Evolutionary conservation across 2,797 vertebrate species (phyloP), one percentile per base, ranked within the genome.

Genomic region (Danio tinwini): DNA sequence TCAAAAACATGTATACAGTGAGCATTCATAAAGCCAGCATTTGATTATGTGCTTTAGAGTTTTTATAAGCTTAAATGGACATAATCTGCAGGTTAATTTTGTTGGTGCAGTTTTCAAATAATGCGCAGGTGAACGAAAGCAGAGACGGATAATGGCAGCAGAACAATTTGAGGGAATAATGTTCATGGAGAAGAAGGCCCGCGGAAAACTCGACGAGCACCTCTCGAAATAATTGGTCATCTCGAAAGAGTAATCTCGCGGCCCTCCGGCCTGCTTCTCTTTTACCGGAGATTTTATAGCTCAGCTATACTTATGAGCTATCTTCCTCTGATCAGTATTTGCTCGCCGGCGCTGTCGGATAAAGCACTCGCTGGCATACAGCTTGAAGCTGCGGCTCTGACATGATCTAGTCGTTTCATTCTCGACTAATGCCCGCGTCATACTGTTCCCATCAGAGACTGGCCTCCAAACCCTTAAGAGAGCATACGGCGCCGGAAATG

Each of bases 41-140:
- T 81, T 12, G 37, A 12, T 65, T 59, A 29, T 29, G 17, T 21
- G 45, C n/a, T 70, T 70, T 29, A 16, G 62, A 69, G 5, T 37
- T 17, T 68, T 68, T 2, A 37, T 6, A 45, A 49, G 14, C 65
- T 19, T 61, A 55, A 61, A 78, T 29, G 65, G 9, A 0, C 13
- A 49, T 78, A 70, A 78, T 78, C 75, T 52, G 45, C 69, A 63
- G 68, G 65, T 82, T 86, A 85, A 87, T 88, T 87, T 85, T 79
- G 72, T 76, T 82, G 69, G 29, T 9, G 58, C 16, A 11, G 55
- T 52, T 52, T 78, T 80, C 75, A 78, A 82, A 85, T 84, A 78
- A 80, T 64, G 67, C 40, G 82, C 82, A 86, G 85, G 82, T 86
- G 84, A 83, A 82, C 86, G 76, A 68, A 87, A 86, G 68, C 81